Evolutionary conservation across 2,113 vertebrate genomes (phyloP).

Genomic region (Piprites chloris): DNA sequence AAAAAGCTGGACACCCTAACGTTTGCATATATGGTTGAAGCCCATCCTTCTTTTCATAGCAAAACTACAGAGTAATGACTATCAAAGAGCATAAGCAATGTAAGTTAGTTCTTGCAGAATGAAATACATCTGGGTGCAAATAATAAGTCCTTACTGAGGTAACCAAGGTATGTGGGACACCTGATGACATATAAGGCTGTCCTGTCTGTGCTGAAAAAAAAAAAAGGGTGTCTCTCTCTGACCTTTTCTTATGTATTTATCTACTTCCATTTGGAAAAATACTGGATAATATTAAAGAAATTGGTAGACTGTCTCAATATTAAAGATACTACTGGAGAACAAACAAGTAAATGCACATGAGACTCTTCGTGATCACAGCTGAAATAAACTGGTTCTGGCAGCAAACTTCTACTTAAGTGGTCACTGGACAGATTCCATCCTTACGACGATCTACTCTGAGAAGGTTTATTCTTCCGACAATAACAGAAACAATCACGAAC

Average conservation of each 20-base stretch:
- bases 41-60: neutral
- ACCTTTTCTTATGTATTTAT: neutral
- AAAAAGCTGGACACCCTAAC: neutral
- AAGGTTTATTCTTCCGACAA: conserved; percentile 37
- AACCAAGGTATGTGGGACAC: neutral
- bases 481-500: conserved; percentile 5
- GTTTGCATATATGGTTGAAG: neutral
- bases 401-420: conserved; percentile 8
- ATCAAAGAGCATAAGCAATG: neutral
- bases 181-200: neutral
- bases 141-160: neutral
- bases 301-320: neutral
- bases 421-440: conserved; percentile 30
- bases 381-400: conserved; percentile 32
- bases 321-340: neutral
- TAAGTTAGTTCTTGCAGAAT: neutral
- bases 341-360: conserved; percentile 10
- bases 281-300: neutral
- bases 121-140: neutral
- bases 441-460: conserved; percentile 12
- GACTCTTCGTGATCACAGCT: neutral
- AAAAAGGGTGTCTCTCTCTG: neutral
- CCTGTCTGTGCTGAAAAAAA: neutral
- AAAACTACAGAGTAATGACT: neutral
- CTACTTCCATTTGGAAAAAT: neutral